Evolutionary conservation across 92 coral and sea anemone genomes (phyloP), one percentile per base, ranked within the genome.

Genomic region (Montipora capitata): DNA sequence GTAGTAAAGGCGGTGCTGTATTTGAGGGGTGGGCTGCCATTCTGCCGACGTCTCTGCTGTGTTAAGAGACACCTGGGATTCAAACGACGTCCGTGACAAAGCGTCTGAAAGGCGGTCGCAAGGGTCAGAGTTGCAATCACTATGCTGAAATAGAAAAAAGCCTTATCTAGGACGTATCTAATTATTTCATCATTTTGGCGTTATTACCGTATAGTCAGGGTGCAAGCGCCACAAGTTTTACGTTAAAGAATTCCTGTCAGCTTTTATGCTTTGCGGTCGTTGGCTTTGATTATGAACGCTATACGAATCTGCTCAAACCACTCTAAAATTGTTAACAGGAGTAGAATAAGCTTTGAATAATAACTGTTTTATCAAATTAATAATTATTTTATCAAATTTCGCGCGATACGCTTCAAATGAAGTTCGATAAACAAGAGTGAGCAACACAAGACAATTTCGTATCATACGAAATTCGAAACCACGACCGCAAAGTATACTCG

Each of bases 21-120:
- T 20, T 15, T 76, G 89, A 18, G 84, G 89, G 12, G 89, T 85
- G 48, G 84, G 89, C 76, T 85, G 89, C 89, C 89, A 85, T 65
- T 76, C 89, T 41, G 10, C 17, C 49, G 83, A 85, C 27, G 83
- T 85, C 44, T 85, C 89, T n/a, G 41, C 83, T n/a, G 40, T 84
- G 15, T 11, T 18, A 35, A 64, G 51, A n/a, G 89, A 85, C 42
- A 54, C 89, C 44, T 85, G 89, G 27, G 83, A 85, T 11, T 38
- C 68, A 68, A 83, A 85, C 14, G 89, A 85, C 40, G 56, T 44
- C 64, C 61, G 12, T 18, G 62, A 74, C 62, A 74, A 74, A 44
- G 62, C 63, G 38, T 74, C 64, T 15, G 64, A 74, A 44, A 44
- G 61, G 79, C 41, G 63, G 64, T 74, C 79, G 38, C 79, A 49